Conservation (phyloP, 2,113 vertebrate genomes). For the Brachyhypopomus occidentalis region DNA sequence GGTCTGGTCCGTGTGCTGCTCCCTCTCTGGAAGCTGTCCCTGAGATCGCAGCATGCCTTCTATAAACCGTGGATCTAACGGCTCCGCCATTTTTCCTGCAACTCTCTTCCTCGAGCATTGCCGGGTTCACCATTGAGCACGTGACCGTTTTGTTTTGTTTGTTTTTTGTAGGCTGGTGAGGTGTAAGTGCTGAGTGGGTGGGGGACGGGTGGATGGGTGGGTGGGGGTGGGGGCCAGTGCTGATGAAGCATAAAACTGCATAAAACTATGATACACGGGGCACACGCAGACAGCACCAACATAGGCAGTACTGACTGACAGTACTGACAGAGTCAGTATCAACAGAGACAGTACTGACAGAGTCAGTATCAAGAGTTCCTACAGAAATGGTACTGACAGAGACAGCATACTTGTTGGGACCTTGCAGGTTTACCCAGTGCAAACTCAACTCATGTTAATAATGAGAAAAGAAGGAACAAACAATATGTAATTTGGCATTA, state of each 20-base stretch:
- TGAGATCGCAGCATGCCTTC: not conserved
- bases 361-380: no score
- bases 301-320: no score
- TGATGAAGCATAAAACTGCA: no score
- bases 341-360: no score
- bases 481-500: not conserved
- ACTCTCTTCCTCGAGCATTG: no score
- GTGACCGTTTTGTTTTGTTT: not conserved
- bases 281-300: no score
- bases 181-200: no score
- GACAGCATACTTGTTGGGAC: not conserved
- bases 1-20: not conserved
- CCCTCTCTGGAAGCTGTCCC: slow-evolving; percentile 15
- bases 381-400: not conserved
- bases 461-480: not conserved
- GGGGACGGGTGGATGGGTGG: no score
- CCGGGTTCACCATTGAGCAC: no score
- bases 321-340: no score
- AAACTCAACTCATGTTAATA: not conserved
- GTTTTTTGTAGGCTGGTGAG: slow-evolving; percentile 7
- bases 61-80: slow-evolving; percentile 1
- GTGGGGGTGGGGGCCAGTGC: no score
- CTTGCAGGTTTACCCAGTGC: not conserved
- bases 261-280: no score
- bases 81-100: not conserved